Conservation (phyloP, 2,113 vertebrate genomes). For the Catharus fuscescens region DNA sequence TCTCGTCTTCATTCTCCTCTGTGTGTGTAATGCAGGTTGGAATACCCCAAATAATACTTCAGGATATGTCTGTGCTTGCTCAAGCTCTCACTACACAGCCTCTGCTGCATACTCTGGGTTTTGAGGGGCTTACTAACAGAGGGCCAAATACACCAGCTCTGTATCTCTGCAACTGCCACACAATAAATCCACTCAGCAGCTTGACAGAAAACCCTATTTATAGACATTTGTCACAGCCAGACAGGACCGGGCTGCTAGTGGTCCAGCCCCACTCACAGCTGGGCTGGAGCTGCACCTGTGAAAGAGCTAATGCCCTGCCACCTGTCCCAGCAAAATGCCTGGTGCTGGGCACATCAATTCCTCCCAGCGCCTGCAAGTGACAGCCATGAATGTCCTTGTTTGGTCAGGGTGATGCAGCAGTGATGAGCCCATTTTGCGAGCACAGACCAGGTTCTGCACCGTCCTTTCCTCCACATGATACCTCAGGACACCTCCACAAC, state of each 20-base stretch:
- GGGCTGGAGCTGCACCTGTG: not conserved
- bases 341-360: not conserved
- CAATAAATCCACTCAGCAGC: not conserved
- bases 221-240: not conserved
- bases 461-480: fast-evolving
- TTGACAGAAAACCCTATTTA: not conserved
- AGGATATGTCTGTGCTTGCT: not conserved
- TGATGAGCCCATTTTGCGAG: not conserved
- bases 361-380: not conserved
- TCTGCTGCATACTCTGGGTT: not conserved
- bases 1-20: not conserved
- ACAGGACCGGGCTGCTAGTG: fast-evolving
- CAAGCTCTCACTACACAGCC: not conserved
- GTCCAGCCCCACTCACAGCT: not conserved
- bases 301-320: not conserved
- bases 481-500: not conserved
- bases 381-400: not conserved
- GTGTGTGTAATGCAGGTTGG: not conserved
- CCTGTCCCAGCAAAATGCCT: fast-evolving
- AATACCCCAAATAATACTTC: not conserved
- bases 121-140: not conserved
- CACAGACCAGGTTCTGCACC: not conserved
- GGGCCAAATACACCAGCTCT: not conserved
- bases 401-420: not conserved
- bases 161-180: not conserved